These are phyloP conservation scores for Epinephelus malabaricus DNA, from an alignment of 2,797 vertebrate genomes.

Conservation along the genomic window DNA sequence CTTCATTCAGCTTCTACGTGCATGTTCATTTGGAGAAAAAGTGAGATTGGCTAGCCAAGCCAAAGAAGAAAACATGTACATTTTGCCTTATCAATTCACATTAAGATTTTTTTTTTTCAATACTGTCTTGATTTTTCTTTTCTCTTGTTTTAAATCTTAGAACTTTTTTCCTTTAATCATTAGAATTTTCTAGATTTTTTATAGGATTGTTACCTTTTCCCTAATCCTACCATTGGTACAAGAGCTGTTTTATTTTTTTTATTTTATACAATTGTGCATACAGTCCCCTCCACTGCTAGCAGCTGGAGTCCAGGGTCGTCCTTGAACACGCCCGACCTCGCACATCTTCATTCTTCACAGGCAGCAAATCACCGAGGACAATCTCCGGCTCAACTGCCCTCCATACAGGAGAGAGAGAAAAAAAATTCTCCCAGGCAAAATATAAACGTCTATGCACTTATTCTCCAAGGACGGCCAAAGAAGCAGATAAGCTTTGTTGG, in stretches of 20 bases:
- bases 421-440: slow-evolving; percentile 38
- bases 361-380: slow-evolving; percentile 50
- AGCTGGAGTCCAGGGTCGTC: slow-evolving; percentile 31
- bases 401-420: background rate
- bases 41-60: background rate
- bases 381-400: slow-evolving; percentile 35
- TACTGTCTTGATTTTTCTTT: too few species aligned
- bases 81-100: background rate
- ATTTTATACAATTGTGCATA: slow-evolving; percentile 8
- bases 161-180: too few species aligned
- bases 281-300: background rate
- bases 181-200: background rate
- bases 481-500: slow-evolving; percentile 49
- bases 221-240: background rate
- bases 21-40: background rate
- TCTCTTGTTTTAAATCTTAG: background rate
- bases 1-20: slow-evolving; percentile 12
- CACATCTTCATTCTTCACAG: slow-evolving; percentile 50
- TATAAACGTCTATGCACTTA: slow-evolving; percentile 41
- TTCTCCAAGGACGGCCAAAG: slow-evolving; percentile 59
- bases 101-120: background rate
- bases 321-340: slow-evolving; percentile 64
- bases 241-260: background rate
- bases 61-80: background rate
- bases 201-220: background rate